Evolutionary conservation across 2,888 invertebrate species (phyloP), one percentile per base, ranked within the genome.

Genomic region (Drosophila quinaria): DNA sequence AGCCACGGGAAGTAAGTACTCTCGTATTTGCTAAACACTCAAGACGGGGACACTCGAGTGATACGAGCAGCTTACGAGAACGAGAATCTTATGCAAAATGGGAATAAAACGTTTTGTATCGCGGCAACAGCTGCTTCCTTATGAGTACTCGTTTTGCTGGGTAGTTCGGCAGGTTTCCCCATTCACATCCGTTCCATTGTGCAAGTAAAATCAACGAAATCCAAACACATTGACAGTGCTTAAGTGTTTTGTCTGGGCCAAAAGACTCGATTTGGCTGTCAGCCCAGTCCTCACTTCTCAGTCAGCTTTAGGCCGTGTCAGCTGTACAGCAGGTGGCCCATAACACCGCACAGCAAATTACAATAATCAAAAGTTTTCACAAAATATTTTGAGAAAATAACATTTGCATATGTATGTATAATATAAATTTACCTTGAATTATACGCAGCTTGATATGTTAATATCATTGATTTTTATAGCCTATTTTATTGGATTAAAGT

Each of bases 141-240:
- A 42, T 5, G 47, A 51, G 17, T 29, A 37, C 29, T 29, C 8
- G 29, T 29, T 29, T 29, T 29, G 11, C 2, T 31, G 11, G 19
- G 41, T 52, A 22, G 41, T 42, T 31, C 29, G 13, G 17, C 9
- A 17, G 51, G 13, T 46, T 46, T 15, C 37, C 42, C 19, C 13
- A 13, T 52, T 33, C 42, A 29, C 9, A 39, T 25, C 41, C 58
- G 49, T 42, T 61, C 59, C 63, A 49, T 67, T 66, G 61, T 55
- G 61, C 65, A 66, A 63, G 50, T 65, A 49, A 73, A 80, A 82
- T 80, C 80, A 68, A 69, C 69, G 71, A 71, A 81, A 77, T 72
- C 71, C 83, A 83, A 77, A 83, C 74, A 80, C 83, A 83, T 70
- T 77, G 83, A 64, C 74, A 71, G 65, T 64, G 67, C 78, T 65